Evolutionary conservation across 2,888 invertebrate genomes (phyloP), one percentile per base, ranked within the genome.

Genomic region (Chrysolina haemoptera): DNA sequence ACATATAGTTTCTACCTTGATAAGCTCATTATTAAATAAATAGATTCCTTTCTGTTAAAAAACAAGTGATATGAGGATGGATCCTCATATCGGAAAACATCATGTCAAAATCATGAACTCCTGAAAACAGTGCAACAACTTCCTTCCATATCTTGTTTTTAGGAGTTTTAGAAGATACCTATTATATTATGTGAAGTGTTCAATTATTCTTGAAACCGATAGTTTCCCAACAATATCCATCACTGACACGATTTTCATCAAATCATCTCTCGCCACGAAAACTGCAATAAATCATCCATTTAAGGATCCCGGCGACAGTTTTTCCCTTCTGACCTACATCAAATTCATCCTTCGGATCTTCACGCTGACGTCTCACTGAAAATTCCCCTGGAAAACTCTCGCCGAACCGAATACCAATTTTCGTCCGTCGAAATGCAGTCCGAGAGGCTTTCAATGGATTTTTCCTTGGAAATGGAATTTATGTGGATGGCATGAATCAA

Each of bases 401-500:
- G 18, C 40, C n/a, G 53, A 50, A 50, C 46, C 46, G 66, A 66
- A 66, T 50, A n/a, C 67, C 67, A 67, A 67, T 67, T 22, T n/a
- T 67, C 8, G 40, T 14, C 55, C 40, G 27, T 20, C 12, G 35
- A 20, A 50, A 16, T 65, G 50, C 50, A 12, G 59, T 59, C 6
- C 8, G 22, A 14, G 22, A 14, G 55, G 55, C 55, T 55, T 27
- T 11, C 64, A 62, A 12, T 43, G 53, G 59, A 71, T 71, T 74
- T 74, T 74, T 68, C 68, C n/a, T 22, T 16, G 62, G 35, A 46
- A 35, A 68, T 27, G 68, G 70, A 78, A 78, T 78, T 74, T 73
- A 74, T 73, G 78, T 69, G 41, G 68, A 12, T 55, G 62, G 63
- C 73, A 65, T 71, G 74, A 74, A 74, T 74, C 70, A 68, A 55